Evolutionary conservation across 1,140 invertebrate genomes (phyloP), one percentile per base, ranked within the genome.

Genomic region (Macrosteles quadrilineatus): DNA sequence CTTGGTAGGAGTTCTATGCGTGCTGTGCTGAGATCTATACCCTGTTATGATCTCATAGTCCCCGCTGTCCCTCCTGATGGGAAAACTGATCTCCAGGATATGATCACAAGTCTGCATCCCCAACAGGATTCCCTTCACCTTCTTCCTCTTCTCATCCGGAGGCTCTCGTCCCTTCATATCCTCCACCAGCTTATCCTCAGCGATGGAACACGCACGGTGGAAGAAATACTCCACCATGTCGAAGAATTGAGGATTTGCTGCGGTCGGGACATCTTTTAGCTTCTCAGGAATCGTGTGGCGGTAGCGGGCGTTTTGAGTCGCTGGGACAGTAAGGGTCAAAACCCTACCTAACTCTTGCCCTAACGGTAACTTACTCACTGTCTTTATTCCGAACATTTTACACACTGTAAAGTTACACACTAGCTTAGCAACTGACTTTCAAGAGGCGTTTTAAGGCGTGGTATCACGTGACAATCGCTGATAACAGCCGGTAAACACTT

Each of bases 191-290:
- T 95, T 92, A 74, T 96, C 92, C 81, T 97, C 93, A 43, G 96
- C 87, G 53, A 96, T 87, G 78, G 89, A 89, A 80, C 93, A 96
- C 17, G 93, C 93, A 66, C 91, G 87, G 78, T 97, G 95, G 81
- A 96, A 97, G 82, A 96, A 97, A 78, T 94, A 97, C 76, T 97
- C 95, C 47, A 97, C 94, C 94, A 97, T 97, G 80, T 97, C 92
- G 81, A 97, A 97, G 83, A 97, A 97, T 71, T 87, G 87, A 0
- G 92, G 92, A 78, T 88, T 90, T 76, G 86, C 84, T 1, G 87
- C 87, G 17, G 87, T 90, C 1, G 92, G 90, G 66, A 97, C 89
- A 77, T 92, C 88, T 77, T 88, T 87, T 4, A 96, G 85, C 76
- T 90, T 87, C 36, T 96, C 93, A 14, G 94, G 94, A 72, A 97